Evolutionary conservation across 2,797 vertebrate genomes (phyloP).

Genomic region (Chrosomus eos): DNA sequence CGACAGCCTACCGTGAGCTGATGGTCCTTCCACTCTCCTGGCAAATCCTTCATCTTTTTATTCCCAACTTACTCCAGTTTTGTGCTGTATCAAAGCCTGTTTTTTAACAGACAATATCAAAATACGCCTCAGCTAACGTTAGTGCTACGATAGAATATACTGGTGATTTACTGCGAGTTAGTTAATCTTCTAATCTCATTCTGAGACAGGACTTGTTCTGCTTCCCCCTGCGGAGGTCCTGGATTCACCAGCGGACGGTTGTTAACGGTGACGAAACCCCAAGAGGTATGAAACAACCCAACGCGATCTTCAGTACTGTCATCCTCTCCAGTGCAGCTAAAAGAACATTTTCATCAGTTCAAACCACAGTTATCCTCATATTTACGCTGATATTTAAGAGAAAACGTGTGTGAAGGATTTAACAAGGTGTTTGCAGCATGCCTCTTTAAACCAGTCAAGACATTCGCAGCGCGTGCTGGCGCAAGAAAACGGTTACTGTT

Average conservation of each 20-base stretch:
- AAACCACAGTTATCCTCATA: not conserved
- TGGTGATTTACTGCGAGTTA: not conserved
- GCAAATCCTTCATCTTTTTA: slow-evolving; percentile 59
- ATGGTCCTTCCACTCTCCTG: slow-evolving; percentile 56
- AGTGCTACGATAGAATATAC: not conserved
- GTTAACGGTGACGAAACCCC: slow-evolving; percentile 12
- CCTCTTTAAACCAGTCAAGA: not conserved
- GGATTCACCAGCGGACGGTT: slow-evolving; percentile 15
- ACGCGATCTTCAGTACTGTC: no score
- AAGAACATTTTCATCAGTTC: not conserved
- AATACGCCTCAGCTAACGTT: not conserved
- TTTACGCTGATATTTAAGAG: not conserved
- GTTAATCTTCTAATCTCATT: slow-evolving; percentile 52
- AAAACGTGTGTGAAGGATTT: not conserved
- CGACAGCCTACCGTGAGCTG: slow-evolving; percentile 61
- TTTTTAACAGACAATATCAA: not conserved
- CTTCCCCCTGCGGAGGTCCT: slow-evolving; percentile 25
- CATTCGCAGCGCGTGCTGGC: not conserved
- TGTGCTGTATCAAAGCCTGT: not conserved
- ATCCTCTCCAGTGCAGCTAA: not conserved
- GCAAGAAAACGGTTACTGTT: not conserved
- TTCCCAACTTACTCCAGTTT: not conserved
- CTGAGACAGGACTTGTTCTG: slow-evolving; percentile 13
- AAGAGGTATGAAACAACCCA: not conserved
- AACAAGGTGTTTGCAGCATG: not conserved